Evolutionary conservation across 2,888 invertebrate species (phyloP).

Genomic region (Leptopilina myrica): DNA sequence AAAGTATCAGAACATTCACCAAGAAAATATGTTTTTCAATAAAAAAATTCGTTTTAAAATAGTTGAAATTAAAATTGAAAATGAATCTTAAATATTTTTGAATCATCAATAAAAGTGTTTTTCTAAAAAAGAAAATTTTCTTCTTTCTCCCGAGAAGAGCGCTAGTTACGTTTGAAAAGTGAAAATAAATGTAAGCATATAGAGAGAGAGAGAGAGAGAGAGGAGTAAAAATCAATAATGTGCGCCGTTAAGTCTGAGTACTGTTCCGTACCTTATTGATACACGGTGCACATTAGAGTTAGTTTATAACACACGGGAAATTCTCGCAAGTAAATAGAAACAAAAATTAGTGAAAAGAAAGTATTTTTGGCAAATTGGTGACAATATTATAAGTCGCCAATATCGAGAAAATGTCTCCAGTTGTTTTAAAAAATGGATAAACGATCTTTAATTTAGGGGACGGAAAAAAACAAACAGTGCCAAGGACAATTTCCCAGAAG

Average conservation of each 20-base stretch:
- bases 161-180: conserved; percentile 4
- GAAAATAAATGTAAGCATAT: not conserved
- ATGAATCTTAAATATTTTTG: too few relatives aligned
- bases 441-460: too few relatives aligned
- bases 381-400: too few relatives aligned
- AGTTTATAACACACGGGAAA: not conserved
- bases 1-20: too few relatives aligned
- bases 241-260: conserved; percentile 21
- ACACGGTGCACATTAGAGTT: not conserved
- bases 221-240: conserved; percentile 26
- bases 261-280: conserved; percentile 1
- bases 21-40: too few relatives aligned
- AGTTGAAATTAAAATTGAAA: too few relatives aligned
- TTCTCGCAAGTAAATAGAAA: not conserved
- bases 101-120: not conserved
- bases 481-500: conserved; percentile 13
- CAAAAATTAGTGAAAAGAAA: not conserved
- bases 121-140: not conserved
- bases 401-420: not conserved
- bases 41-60: too few relatives aligned
- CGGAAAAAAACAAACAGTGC: conserved; percentile 9
- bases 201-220: too few relatives aligned
- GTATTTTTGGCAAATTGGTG: too few relatives aligned
- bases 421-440: too few relatives aligned
- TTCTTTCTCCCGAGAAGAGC: not conserved